phyloP scores from a whole-genome alignment of 2,888 invertebrate species.

The Corythucha ciliata region DNA sequence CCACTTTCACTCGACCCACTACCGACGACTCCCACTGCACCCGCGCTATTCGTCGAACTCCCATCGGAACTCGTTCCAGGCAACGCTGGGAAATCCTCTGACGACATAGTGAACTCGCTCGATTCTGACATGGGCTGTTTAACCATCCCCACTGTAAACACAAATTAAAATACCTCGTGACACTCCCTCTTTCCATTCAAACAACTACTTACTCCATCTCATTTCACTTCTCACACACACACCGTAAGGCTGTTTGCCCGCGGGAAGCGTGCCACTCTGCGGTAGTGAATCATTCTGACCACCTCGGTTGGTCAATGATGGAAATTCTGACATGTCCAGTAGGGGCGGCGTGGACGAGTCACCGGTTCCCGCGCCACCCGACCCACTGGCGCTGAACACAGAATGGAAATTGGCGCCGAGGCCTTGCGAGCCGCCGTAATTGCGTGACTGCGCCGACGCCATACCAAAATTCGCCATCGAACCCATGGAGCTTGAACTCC shows the following conservation, averaged over 20 bases:
- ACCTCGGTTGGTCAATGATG: constrained; percentile 79
- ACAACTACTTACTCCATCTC: not conserved
- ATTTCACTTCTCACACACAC: constrained; percentile 40
- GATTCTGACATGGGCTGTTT: constrained; percentile 88
- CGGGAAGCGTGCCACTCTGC: constrained; percentile 58
- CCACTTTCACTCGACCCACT: constrained; percentile 3
- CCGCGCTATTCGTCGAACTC: constrained; percentile 38
- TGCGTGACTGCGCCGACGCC: constrained; percentile 49
- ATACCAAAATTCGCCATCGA: constrained; percentile 57
- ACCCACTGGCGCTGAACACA: constrained; percentile 55
- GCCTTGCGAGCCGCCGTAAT: constrained; percentile 43
- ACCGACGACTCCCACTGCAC: constrained; percentile 8
- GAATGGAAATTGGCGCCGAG: constrained; percentile 62
- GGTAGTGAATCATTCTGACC: constrained; percentile 70
- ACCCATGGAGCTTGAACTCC: constrained; percentile 51
- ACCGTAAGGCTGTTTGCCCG: constrained; percentile 89
- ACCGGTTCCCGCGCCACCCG: constrained; percentile 54
- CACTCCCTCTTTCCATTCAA: not conserved
- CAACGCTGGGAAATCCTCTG: constrained; percentile 98
- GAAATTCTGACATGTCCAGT: constrained; percentile 85
- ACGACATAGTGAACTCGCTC: constrained; percentile 94
- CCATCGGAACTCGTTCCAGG: constrained; percentile 77
- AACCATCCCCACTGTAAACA: constrained; percentile 74
- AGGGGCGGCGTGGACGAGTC: constrained; percentile 75
- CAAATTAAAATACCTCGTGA: constrained; percentile 21